Percentiles rank a stretch among this genome's conserved stretches.
phyloP scores from a whole-genome alignment of 2,797 vertebrate species.

The Delichon dasypus region DNA sequence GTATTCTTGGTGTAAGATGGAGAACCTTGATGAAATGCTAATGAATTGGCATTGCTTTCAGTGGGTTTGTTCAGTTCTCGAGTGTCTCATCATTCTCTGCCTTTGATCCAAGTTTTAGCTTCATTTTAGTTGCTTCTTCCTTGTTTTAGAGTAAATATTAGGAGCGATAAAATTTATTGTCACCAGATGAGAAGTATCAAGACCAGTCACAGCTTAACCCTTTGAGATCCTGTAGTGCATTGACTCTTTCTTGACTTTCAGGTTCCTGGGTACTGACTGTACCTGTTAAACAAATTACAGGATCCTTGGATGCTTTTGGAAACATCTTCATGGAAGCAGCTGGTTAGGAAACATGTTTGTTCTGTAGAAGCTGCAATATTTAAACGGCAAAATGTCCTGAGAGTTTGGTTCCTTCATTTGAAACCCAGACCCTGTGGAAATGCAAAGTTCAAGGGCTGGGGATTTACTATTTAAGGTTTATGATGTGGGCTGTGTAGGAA shows the following conservation, averaged over 20 bases:
- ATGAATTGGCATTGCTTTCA: neutral
- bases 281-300: neutral
- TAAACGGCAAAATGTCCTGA: neutral
- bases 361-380: neutral
- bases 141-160: neutral
- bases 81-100: neutral
- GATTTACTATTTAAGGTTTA: neutral
- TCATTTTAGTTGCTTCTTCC: neutral
- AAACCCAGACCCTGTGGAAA: neutral
- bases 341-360: neutral
- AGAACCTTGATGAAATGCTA: neutral
- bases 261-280: neutral
- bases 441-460: neutral
- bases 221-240: neutral
- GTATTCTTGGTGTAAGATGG: neutral
- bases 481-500: fast-evolving
- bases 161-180: neutral
- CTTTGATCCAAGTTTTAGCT: neutral
- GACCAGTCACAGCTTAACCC: neutral
- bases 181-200: neutral
- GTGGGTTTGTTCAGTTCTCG: neutral
- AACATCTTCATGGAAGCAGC: neutral
- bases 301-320: neutral
- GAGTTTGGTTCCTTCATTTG: neutral
- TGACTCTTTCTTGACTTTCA: neutral